Base-by-base conservation (phyloP, 1,140 invertebrate species). In the Drosophila kohkoa region DNA sequence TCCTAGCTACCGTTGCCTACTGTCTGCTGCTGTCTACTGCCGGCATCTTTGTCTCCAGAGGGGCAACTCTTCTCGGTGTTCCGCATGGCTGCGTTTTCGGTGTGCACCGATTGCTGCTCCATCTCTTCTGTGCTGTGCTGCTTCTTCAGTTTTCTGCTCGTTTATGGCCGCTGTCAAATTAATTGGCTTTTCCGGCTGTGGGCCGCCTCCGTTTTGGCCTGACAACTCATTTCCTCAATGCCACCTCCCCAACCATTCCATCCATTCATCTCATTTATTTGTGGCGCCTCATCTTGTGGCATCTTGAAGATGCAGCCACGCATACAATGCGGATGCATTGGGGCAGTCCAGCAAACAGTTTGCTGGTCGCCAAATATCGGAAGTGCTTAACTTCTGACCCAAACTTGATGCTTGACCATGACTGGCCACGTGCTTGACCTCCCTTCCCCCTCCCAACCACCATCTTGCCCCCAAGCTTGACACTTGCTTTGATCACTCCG, bases 151-250 rank as follows among this genome's bases (percentile, higher is more conserved):
- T 25, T 25, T 25, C 20, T 25, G 48, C 63, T 76, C 80, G 83
- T 80, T 88, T 80, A 87, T 77, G 79, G 69, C 32, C 71, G 77
- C 82, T 88, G 80, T 89, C 81, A 83, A 88, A 88, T 89, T 88
- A 88, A 88, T 88, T 88, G 85, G 83, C 85, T 89, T 88, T 88
- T 89, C 83, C 83, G 77, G 66, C 57, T 45, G 49, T 49, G 58
- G 51, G 11, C 59, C 32, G 30, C 45, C 45, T 54, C 49, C 66
- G 64, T 46, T 52, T 49, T 25, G 20, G 79, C 45, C 63, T 77
- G 79, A 88, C 73, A 82, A 77, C 77, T 88, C 66, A 87, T 80
- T 88, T 87, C 77, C 80, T 79, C 49, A 60, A 13, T 64, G 5
- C 8, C 45, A 46, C 45, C 49, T 20, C 55, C 8, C 16, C 20